Evolutionary conservation across 2,888 invertebrate species (phyloP), one percentile per base, ranked within the genome.

Genomic region (Heterodera filipjevi): DNA sequence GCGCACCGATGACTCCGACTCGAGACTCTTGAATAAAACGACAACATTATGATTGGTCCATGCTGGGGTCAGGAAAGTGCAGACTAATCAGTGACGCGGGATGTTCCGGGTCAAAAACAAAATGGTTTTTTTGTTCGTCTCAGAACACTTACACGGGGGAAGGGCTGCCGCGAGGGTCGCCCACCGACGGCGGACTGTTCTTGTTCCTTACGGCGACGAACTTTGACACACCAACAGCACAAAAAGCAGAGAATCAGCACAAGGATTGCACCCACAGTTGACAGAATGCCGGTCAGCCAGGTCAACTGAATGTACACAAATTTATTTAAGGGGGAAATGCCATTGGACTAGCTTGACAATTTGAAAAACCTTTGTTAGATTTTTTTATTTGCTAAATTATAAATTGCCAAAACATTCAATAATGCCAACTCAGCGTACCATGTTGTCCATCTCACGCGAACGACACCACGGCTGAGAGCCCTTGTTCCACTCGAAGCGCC

Each of bases 391-490:
- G n/a, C n/a, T n/a, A n/a, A n/a, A n/a, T n/a, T n/a, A n/a, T n/a
- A n/a, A n/a, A n/a, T n/a, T n/a, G n/a, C n/a, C n/a, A n/a, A n/a
- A n/a, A n/a, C n/a, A n/a, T n/a, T n/a, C n/a, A n/a, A n/a, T 39
- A 39, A 39, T 39, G 12, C 0, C 16, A 53, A 53, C 6, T 19
- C 16, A 16, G 22, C 53, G 6, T 8, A 59, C 14, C 82, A 87
- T 86, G 75, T 86, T 88, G 77, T 88, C 89, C 82, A 86, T 86
- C 78, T 88, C 87, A 35, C 87, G 81, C 16, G 87, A 86, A 77
- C 88, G 77, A 75, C 88, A 88, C 88, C 88, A 88, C 66, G 88
- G 88, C 77, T 88, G 88, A 59, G 82, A 84, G 66, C 88, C 88
- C 76, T 85, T 83, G 76, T 87, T 88, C 88, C 88, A 88, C 77